These are phyloP conservation scores for Tenualosa thibaudeaui DNA, from an alignment of 2,797 vertebrate species.

Conservation along the genomic window DNA sequence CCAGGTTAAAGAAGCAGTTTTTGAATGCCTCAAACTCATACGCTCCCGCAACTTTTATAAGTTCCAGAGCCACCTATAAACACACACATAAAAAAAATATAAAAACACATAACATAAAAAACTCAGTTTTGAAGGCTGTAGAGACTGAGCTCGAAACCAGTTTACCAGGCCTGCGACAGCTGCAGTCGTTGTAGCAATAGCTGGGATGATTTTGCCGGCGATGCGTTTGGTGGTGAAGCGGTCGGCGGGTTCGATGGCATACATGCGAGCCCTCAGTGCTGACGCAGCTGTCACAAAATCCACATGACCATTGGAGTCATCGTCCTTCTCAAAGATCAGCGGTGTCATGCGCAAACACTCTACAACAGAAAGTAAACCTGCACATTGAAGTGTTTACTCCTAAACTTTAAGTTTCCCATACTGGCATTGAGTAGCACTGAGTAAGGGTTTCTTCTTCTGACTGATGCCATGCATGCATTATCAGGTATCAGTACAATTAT, in stretches of 20 bases:
- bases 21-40: slow-evolving; percentile 88
- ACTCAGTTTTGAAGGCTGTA: too few relatives aligned
- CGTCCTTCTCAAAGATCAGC: slow-evolving; percentile 92
- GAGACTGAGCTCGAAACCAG: background rate
- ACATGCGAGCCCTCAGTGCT: slow-evolving; percentile 91
- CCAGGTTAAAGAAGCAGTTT: slow-evolving; percentile 98
- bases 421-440: background rate
- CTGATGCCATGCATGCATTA: background rate
- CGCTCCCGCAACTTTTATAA: slow-evolving; percentile 89
- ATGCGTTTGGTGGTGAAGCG: slow-evolving; percentile 96
- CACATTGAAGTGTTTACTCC: background rate
- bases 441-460: background rate
- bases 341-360: slow-evolving; percentile 83
- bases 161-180: slow-evolving; percentile 94
- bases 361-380: slow-evolving; percentile 49
- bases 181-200: slow-evolving; percentile 96
- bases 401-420: background rate
- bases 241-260: slow-evolving; percentile 91
- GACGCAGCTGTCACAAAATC: slow-evolving; percentile 93
- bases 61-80: slow-evolving; percentile 88
- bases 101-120: background rate
- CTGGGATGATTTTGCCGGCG: slow-evolving; percentile 97
- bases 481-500: background rate
- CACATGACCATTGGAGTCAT: slow-evolving; percentile 91
- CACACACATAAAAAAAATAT: background rate